Evolutionary conservation across 2,797 vertebrate species (phyloP), one percentile per base, ranked within the genome.

Genomic region (Coregonus sp.): DNA sequence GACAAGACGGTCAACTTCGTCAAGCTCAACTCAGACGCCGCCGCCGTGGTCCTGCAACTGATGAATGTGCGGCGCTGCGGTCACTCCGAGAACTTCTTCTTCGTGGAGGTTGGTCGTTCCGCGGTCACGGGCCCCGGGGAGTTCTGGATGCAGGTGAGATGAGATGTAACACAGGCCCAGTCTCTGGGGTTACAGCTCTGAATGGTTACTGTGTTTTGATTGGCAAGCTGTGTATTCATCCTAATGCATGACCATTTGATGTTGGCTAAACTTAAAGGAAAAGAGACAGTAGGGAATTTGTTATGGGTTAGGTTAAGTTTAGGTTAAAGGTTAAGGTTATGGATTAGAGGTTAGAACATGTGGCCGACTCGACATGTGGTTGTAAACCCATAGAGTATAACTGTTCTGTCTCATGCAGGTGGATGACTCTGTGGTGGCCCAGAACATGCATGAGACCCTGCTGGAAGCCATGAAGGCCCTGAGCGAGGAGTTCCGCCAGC

Each of bases 381-480:
- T 33, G 31, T 33, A 33, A 33, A 47, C 40, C 40, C 40, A 47
- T 3, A 47, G 2, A 47, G 4, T 0, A 0, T 52, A 56, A 76
- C 59, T 80, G 14, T 56, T 31, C 0, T 77, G 51, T 78, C 15
- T 70, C 4, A 9, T 47, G 0, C 61, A 93, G 92, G 94, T 94
- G 80, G 94, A 95, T 68, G 94, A 95, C 85, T 93, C 93, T 0
- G 93, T 94, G 74, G 94, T 96, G 6, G 96, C 96, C 50, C 96
- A 96, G 88, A 96, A 96, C 91, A 96, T 96, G 96, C 96, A 96
- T n/a, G 96, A 96, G 86, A 95, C 95, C 29, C 89, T 96, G 73
- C 84, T 96, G n/a, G 96, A 96, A 69, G 95, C 95, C 70, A 96
- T 96, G 96, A 96, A 95, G 85, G 94, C 96, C 0, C 86, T 96